Base-by-base conservation (phyloP, 92 coral and sea anemone species). In the Epizoanthus illoricatus region DNA sequence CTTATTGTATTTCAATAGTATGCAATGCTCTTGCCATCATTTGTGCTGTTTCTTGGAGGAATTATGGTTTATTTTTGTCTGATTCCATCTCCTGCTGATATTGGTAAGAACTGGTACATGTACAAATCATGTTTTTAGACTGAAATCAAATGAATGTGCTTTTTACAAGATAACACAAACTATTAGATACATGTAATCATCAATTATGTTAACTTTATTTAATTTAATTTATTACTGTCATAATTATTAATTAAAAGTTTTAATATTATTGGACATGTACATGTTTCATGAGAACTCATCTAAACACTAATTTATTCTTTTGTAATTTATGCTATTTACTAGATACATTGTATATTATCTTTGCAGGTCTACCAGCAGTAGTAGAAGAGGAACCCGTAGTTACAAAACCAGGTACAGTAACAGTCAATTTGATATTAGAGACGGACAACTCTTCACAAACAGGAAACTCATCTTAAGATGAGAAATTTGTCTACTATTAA, bases 1-100 rank as follows among this genome's bases (percentile, higher is more conserved):
- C 1, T 6, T 15, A 10, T 73, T 13, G 79, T 74, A 10, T 65
- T 64, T 4, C 75, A 59, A 20, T 71, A 92, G 94, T 93, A 88
- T 87, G 92, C 97, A 36, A 93, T 93, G 97, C 83, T 93, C 42
- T 54, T 93, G 5, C 97, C 97, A n/a, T 86, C 97, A 49, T 89
- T 66, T 10, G 73, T 86, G 28, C 75, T 93, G 83, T 93, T 93
- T 88, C 91, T 92, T 49, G 91, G 90, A 13, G 97, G 97, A 7
- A 86, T 93, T 9, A 83, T 93, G 72, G 84, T 91, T 10, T 93
- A 84, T 72, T 89, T 93, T 52, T 93, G 97, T 69, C 86, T 93
- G 19, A 84, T 86, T 4, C 97, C 97, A 52, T 93, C 94, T 19
- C 97, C 97, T 58, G 79, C 89, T 43, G 91, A 88, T 21, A 91